Evolutionary conservation across 2,113 vertebrate genomes (phyloP).

Genomic region (Platanista minor): DNA sequence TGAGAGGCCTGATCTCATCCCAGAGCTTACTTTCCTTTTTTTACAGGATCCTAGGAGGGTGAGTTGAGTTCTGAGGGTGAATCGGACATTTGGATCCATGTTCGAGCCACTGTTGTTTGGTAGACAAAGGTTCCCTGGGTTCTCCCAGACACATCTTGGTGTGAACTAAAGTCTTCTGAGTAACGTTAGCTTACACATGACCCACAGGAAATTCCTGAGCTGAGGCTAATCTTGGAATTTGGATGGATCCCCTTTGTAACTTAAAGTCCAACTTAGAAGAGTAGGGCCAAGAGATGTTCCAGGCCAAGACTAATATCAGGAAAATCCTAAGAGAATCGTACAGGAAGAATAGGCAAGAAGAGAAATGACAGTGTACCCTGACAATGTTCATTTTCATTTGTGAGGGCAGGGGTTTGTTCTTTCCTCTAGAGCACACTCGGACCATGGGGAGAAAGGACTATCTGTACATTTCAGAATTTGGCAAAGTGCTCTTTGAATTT

Average conservation of each 20-base stretch:
- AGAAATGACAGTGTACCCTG: not conserved
- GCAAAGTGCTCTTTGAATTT: not conserved
- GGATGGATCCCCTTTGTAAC: not conserved
- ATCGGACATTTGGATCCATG: not conserved
- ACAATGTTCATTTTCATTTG: not conserved
- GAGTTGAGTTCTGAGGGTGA: not conserved
- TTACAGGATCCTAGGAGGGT: not conserved
- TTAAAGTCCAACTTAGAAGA: not conserved
- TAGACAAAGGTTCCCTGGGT: not conserved
- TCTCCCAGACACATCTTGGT: not conserved
- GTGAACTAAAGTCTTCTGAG: not conserved
- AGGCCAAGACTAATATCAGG: not conserved
- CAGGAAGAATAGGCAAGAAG: not conserved
- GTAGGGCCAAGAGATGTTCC: not conserved
- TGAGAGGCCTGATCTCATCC: not conserved
- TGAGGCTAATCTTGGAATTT: conserved; percentile 34
- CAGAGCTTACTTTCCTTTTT: not conserved
- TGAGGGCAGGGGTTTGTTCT: not conserved
- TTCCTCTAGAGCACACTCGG: not conserved
- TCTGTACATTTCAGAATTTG: not conserved
- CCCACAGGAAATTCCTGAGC: conserved; percentile 30
- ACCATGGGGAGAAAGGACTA: not conserved
- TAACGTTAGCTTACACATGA: not conserved
- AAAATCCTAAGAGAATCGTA: not conserved
- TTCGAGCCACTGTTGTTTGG: not conserved